These are phyloP conservation scores for Ametastegia equiseti DNA, from an alignment of 2,888 invertebrate species.

Conservation along the genomic window DNA sequence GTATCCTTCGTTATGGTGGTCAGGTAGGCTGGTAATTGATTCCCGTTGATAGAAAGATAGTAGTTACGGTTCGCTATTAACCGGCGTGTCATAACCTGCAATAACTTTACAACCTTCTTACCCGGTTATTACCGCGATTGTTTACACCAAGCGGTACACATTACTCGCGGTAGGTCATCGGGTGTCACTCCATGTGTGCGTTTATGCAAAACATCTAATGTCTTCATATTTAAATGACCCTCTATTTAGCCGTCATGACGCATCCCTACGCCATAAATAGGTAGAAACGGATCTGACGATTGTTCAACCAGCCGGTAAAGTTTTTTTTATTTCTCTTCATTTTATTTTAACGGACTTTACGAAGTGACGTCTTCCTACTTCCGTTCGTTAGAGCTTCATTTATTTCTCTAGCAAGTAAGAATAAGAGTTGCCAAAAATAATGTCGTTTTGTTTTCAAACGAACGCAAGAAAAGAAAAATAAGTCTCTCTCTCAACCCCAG, in stretches of 20 bases:
- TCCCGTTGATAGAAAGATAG: conserved; percentile 32
- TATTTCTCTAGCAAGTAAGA: no score
- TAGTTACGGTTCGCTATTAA: conserved; percentile 10
- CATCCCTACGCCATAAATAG: conserved; percentile 41
- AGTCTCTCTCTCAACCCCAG: neutral
- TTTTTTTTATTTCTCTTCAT: neutral
- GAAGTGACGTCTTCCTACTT: neutral
- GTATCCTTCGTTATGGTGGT: conserved; percentile 28
- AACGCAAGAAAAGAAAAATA: neutral
- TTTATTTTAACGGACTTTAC: neutral
- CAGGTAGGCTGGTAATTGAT: conserved; percentile 36
- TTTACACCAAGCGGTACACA: neutral
- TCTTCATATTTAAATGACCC: conserved; percentile 36
- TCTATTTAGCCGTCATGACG: conserved; percentile 10
- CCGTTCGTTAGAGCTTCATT: neutral
- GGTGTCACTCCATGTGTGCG: conserved; percentile 4
- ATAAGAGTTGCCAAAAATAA: neutral
- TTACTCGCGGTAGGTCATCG: conserved; percentile 23
- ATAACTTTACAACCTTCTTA: conserved; percentile 10
- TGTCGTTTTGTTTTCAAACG: neutral
- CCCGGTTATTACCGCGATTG: conserved; percentile 39
- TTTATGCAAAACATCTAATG: conserved; percentile 41
- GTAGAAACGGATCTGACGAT: conserved; percentile 19
- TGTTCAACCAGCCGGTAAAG: neutral
- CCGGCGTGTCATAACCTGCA: neutral